Evolutionary conservation across 64 coral and sea anemone species (phyloP).

Genomic region (Astreopora myriophthalma): DNA sequence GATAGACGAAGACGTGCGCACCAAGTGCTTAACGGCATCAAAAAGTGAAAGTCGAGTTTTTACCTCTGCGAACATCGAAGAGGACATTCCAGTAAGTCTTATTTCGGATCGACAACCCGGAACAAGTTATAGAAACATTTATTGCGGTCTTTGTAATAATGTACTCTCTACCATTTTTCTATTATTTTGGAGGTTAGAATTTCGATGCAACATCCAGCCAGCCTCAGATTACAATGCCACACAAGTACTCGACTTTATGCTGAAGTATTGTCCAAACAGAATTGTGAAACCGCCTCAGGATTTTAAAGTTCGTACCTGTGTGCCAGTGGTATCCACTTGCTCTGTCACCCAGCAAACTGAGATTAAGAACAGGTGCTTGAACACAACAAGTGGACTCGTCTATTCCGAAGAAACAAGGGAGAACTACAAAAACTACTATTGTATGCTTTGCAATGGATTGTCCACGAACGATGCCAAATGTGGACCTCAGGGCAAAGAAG

Average conservation of each 20-base stretch:
- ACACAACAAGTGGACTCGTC: not conserved
- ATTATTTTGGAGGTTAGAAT: conserved; percentile 48
- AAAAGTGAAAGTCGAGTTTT: conserved; percentile 25
- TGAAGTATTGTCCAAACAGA: conserved; percentile 64
- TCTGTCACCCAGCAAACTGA: not conserved
- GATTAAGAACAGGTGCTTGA: not conserved
- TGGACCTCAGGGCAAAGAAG: conserved; percentile 41
- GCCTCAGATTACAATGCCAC: conserved; percentile 31
- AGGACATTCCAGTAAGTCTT: conserved; percentile 56
- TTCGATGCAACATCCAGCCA: conserved; percentile 78
- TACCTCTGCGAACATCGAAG: conserved; percentile 37
- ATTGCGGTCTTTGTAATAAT: conserved; percentile 69
- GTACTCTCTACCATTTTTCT: not conserved
- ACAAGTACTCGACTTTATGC: conserved; percentile 54
- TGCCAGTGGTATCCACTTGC: conserved; percentile 37
- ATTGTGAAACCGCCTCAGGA: not conserved
- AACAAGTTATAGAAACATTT: conserved; percentile 67
- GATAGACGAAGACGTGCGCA: not conserved
- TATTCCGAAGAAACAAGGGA: not conserved
- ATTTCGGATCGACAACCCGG: not conserved
- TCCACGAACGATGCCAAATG: conserved; percentile 2
- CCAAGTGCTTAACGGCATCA: conserved; percentile 48
- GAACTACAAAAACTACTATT: conserved; percentile 75
- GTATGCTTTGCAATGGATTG: conserved; percentile 77
- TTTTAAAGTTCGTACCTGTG: conserved; percentile 15